These are phyloP conservation scores for Peucedramus taeniatus DNA, from an alignment of 2,113 vertebrate genomes.

Conservation along the genomic window DNA sequence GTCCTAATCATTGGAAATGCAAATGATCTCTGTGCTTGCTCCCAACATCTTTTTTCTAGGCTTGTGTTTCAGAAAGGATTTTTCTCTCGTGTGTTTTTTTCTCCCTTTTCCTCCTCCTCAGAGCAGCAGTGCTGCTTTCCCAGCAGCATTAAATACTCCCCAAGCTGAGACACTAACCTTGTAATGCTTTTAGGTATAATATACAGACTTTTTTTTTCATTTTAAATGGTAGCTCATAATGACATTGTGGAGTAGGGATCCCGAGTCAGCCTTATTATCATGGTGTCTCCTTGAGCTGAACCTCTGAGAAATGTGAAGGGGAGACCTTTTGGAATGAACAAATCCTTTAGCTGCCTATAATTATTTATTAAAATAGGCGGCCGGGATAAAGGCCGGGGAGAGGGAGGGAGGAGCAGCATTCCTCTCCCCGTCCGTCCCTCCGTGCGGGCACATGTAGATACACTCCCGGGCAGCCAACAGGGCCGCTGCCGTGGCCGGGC, in stretches of 20 bases:
- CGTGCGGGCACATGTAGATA: not conserved
- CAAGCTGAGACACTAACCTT: constrained; percentile 67
- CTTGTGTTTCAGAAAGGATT: constrained; percentile 36
- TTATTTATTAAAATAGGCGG: constrained; percentile 77
- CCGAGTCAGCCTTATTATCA: constrained; percentile 69
- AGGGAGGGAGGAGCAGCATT: constrained; percentile 58
- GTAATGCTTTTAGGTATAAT: constrained; percentile 70
- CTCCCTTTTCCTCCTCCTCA: not conserved
- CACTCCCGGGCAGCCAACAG: not conserved
- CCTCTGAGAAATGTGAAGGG: constrained; percentile 70
- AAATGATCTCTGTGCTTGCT: not conserved
- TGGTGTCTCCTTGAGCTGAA: constrained; percentile 72
- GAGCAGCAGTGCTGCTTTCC: not conserved
- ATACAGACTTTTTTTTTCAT: constrained; percentile 30
- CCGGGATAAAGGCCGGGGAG: constrained; percentile 46
- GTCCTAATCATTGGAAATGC: constrained; percentile 49
- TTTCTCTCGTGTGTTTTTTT: not conserved
- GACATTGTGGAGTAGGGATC: constrained; percentile 72
- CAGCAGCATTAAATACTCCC: constrained; percentile 37
- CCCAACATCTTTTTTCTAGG: not conserved
- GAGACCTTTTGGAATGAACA: constrained; percentile 72
- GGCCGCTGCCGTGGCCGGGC: not conserved
- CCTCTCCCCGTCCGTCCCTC: not conserved
- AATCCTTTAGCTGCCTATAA: constrained; percentile 73
- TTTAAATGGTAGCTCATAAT: constrained; percentile 72